Evolutionary conservation across 2,888 invertebrate genomes (phyloP).

Genomic region (Pseudeuparius sepicola): DNA sequence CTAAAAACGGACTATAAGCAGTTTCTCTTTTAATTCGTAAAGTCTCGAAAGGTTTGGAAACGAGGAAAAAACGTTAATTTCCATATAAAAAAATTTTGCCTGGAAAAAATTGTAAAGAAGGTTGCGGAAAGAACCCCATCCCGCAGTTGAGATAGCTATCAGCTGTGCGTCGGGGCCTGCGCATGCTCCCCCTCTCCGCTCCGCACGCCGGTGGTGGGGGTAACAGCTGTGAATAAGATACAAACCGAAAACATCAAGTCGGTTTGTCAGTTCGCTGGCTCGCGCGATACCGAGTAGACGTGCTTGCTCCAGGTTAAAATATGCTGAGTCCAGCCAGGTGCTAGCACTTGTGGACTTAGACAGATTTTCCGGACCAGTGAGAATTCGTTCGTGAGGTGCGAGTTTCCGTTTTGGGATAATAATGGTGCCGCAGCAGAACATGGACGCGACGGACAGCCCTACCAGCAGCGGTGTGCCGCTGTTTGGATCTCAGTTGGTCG

Average conservation of each 20-base stretch:
- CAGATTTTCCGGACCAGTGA: constrained; percentile 26
- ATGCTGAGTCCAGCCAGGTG: constrained; percentile 36
- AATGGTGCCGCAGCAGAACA: constrained; percentile 66
- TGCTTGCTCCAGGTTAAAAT: constrained; percentile 20
- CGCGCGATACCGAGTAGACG: constrained; percentile 37
- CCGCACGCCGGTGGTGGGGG: constrained; percentile 27
- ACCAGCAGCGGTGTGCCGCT: constrained; percentile 55
- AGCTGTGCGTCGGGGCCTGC: constrained; percentile 31
- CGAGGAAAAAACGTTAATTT: too few relatives aligned
- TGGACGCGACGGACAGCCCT: constrained; percentile 39
- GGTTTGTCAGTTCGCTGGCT: constrained; percentile 49
- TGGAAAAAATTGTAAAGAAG: constrained; percentile 6
- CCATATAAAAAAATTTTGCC: constrained; percentile 4
- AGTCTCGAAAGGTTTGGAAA: too few relatives aligned
- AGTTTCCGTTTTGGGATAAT: constrained; percentile 12
- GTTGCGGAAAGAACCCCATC: constrained; percentile 20
- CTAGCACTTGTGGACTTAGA: constrained; percentile 35
- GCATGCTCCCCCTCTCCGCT: constrained; percentile 32
- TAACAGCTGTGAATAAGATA: constrained; percentile 40
- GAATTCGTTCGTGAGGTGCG: not conserved
- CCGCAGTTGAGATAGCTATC: constrained; percentile 28
- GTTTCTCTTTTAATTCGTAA: too few relatives aligned
- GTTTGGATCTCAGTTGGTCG: constrained; percentile 86
- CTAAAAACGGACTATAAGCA: too few relatives aligned
- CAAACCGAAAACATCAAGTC: constrained; percentile 39